Percentiles rank a stretch among this genome's conserved stretches.
These are phyloP conservation scores for Nomada fucata DNA, from an alignment of 2,888 invertebrate species.

Conservation along the genomic window DNA sequence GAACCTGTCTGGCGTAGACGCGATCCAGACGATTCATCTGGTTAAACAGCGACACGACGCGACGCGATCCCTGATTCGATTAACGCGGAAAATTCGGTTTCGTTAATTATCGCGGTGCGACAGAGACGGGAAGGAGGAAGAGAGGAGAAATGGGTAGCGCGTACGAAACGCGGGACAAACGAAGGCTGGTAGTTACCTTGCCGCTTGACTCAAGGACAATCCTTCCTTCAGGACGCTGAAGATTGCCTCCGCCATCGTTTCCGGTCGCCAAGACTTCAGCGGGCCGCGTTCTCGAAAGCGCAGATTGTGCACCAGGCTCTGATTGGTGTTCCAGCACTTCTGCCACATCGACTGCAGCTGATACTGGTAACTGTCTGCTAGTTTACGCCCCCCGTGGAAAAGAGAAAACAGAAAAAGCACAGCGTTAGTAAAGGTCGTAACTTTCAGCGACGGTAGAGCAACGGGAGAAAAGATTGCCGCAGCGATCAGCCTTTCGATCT, in stretches of 20 bases:
- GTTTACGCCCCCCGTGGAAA: slow-evolving; percentile 80
- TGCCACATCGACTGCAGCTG: slow-evolving; percentile 98
- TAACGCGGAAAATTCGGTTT: slow-evolving; percentile 32
- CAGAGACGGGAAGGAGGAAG: background rate
- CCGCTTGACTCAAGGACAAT: slow-evolving; percentile 94
- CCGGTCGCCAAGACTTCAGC: slow-evolving; percentile 96
- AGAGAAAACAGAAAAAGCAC: slow-evolving; percentile 74
- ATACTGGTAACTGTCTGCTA: slow-evolving; percentile 97
- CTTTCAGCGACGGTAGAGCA: background rate
- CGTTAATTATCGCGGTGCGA: background rate
- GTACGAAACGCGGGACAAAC: background rate
- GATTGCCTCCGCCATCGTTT: slow-evolving; percentile 97
- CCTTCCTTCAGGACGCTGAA: slow-evolving; percentile 96
- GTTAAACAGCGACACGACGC: slow-evolving; percentile 37
- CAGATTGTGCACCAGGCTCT: slow-evolving; percentile 94
- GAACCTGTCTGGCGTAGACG: slow-evolving; percentile 37
- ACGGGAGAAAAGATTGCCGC: background rate
- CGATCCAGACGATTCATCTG: slow-evolving; percentile 41
- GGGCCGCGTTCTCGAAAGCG: slow-evolving; percentile 96
- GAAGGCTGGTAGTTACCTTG: slow-evolving; percentile 82
- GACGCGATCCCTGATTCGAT: slow-evolving; percentile 28
- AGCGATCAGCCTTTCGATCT: slow-evolving; percentile 14
- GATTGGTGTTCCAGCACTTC: slow-evolving; percentile 97
- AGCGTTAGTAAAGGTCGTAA: slow-evolving; percentile 61
- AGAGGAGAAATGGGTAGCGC: background rate